Evolutionary conservation across 2,888 invertebrate species (phyloP).

Genomic region (Coelinius sp.): DNA sequence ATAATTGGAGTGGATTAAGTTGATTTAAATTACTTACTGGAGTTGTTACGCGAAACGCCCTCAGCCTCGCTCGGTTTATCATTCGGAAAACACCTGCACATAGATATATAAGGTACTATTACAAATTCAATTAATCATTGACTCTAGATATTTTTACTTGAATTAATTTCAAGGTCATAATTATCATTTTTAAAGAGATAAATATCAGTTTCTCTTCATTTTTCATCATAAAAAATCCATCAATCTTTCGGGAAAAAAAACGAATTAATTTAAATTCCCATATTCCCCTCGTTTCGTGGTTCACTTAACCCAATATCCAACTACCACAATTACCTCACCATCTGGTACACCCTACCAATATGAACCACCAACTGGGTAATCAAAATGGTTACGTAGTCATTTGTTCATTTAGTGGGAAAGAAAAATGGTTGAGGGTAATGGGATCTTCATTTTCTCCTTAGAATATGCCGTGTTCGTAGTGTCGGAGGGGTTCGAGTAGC

Average conservation of each 20-base stretch:
- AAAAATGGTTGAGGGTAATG: not conserved
- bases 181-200: not conserved
- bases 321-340: constrained; percentile 17
- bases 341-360: constrained; percentile 13
- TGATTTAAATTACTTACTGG: constrained; percentile 8
- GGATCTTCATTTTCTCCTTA: not conserved
- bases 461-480: no score
- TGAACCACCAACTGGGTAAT: constrained; percentile 5
- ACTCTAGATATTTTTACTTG: not conserved
- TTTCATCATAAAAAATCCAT: not conserved
- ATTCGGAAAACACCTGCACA: constrained; percentile 9
- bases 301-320: constrained; percentile 16
- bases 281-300: constrained; percentile 1
- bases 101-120: not conserved
- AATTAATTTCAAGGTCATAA: not conserved
- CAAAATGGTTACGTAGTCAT: constrained; percentile 1
- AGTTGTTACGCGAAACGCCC: not conserved
- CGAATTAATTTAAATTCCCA: constrained; percentile 3
- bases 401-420: not conserved
- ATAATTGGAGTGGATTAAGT: constrained; percentile 6
- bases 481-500: no score
- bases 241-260: not conserved
- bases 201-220: not conserved
- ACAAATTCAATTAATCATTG: not conserved
- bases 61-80: not conserved